These are phyloP conservation scores for Lycocorax pyrrhopterus DNA, from an alignment of 2,113 vertebrate genomes.

Conservation along the genomic window DNA sequence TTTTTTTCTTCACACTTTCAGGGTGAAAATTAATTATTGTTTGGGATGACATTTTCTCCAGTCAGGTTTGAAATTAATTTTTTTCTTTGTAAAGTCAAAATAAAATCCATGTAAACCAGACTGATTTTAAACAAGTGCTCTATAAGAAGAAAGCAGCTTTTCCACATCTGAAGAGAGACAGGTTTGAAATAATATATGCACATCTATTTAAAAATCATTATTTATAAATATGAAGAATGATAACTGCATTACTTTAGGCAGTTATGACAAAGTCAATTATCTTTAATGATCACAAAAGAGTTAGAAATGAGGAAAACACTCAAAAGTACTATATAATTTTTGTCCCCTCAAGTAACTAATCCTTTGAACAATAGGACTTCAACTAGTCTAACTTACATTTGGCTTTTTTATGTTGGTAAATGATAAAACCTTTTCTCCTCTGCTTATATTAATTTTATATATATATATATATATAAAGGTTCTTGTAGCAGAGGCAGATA, in stretches of 20 bases:
- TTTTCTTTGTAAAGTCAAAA: background rate
- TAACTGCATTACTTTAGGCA: background rate
- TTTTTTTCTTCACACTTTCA: background rate
- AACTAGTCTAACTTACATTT: background rate
- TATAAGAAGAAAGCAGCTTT: background rate
- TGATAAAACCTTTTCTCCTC: background rate
- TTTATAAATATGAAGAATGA: background rate
- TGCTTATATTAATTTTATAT: background rate
- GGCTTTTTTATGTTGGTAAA: background rate
- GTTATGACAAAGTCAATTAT: background rate
- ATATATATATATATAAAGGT: background rate
- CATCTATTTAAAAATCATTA: background rate
- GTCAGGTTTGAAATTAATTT: background rate
- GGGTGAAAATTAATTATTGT: background rate
- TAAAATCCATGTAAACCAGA: background rate
- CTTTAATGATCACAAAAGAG: background rate
- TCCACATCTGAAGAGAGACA: background rate
- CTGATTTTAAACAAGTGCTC: background rate
- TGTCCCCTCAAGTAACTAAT: background rate
- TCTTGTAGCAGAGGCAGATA: background rate
- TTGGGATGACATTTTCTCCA: background rate
- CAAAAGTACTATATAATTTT: background rate
- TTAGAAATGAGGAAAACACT: background rate
- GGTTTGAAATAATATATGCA: background rate
- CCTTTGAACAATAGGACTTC: background rate